phyloP scores from a whole-genome alignment of 2,888 invertebrate genomes.

The Spodoptera littoralis region DNA sequence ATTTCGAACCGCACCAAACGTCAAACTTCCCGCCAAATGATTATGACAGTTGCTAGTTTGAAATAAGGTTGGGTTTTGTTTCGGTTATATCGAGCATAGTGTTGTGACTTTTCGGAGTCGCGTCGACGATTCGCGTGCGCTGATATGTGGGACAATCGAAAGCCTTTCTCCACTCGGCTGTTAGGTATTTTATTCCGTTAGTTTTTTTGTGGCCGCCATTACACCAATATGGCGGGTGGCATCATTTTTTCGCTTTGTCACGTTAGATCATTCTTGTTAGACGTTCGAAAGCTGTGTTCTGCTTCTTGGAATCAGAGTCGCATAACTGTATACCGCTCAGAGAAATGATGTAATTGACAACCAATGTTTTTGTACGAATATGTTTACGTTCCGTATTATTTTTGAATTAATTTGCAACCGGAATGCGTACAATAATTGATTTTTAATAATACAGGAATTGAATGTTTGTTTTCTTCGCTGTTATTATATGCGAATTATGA shows the following conservation, averaged over 20 bases:
- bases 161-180: conserved; percentile 87
- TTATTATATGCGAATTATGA: conserved; percentile 36
- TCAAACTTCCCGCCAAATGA: conserved; percentile 74
- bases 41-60: conserved; percentile 69
- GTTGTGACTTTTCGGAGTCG: conserved; percentile 76
- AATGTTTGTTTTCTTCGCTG: conserved; percentile 25
- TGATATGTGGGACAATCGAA: conserved; percentile 88
- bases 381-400: conserved; percentile 18
- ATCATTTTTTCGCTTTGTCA: conserved; percentile 88
- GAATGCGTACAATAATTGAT: conserved; percentile 17
- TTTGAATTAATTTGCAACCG: conserved; percentile 20
- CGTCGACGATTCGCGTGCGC: conserved; percentile 80
- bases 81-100: conserved; percentile 60
- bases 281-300: conserved; percentile 84
- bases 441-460: conserved; percentile 33
- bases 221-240: conserved; percentile 86
- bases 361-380: conserved; percentile 37
- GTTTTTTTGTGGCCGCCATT: conserved; percentile 87
- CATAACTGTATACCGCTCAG: conserved; percentile 80
- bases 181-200: conserved; percentile 89
- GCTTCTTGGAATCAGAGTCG: conserved; percentile 78
- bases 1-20: conserved; percentile 71
- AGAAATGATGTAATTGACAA: conserved; percentile 83
- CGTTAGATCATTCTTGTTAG: conserved; percentile 89
- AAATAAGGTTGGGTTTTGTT: conserved; percentile 72